Evolutionary conservation across 2,888 invertebrate genomes (phyloP).

Genomic region (Papilio demoleus): DNA sequence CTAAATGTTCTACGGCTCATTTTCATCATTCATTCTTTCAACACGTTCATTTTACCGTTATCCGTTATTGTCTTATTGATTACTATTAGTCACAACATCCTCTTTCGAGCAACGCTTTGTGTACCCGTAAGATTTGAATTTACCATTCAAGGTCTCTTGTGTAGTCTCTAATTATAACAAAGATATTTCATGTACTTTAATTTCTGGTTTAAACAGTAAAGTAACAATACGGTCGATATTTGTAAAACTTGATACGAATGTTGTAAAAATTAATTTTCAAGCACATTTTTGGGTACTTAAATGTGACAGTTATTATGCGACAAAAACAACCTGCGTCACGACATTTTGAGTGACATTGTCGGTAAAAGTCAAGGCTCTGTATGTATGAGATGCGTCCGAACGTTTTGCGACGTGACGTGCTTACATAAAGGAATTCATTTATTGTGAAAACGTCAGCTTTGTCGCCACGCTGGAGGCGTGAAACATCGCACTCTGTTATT

Average conservation of each 20-base stretch:
- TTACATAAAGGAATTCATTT: constrained; percentile 49
- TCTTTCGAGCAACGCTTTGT: constrained; percentile 3
- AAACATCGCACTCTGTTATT: constrained; percentile 32
- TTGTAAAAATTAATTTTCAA: neutral
- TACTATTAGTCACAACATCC: constrained; percentile 18
- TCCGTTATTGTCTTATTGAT: constrained; percentile 15
- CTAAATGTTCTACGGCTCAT: neutral
- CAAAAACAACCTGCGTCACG: constrained; percentile 44
- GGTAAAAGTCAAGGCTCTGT: constrained; percentile 56
- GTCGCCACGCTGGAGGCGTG: constrained; percentile 21
- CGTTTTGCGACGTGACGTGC: constrained; percentile 53
- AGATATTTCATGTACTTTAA: neutral
- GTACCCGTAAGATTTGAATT: neutral
- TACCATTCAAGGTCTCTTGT: neutral
- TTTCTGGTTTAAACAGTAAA: too few species aligned
- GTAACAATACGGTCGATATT: too few species aligned
- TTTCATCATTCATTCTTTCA: constrained; percentile 7
- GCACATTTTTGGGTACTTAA: neutral
- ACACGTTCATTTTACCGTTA: constrained; percentile 12
- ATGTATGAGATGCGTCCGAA: constrained; percentile 45
- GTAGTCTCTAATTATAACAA: neutral
- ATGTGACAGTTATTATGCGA: neutral
- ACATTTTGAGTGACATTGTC: constrained; percentile 59
- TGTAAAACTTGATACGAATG: neutral
- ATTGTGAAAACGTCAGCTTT: constrained; percentile 38